Evolutionary conservation across 2,797 vertebrate species (phyloP).

Genomic region (Esox lucius): DNA sequence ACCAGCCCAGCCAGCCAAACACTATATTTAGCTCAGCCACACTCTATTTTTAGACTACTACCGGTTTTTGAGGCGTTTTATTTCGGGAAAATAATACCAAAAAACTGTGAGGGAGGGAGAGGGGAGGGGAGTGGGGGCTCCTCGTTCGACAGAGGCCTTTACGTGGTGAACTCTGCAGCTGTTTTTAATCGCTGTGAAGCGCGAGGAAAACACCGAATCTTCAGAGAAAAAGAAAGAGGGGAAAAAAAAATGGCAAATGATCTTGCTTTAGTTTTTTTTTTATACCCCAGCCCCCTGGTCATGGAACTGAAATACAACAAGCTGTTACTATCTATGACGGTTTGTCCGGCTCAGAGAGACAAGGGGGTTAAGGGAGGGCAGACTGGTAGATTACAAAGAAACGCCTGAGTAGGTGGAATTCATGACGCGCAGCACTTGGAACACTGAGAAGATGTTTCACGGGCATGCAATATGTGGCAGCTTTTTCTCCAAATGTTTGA

Average conservation of each 20-base stretch:
- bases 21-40: constrained; percentile 92
- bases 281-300: constrained; percentile 79
- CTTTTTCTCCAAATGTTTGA: constrained; percentile 15
- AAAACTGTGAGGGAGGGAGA: constrained; percentile 46
- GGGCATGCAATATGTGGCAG: constrained; percentile 53
- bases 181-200: constrained; percentile 79
- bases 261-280: constrained; percentile 79
- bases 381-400: constrained; percentile 69
- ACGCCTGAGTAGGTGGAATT: constrained; percentile 70
- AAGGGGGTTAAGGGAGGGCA: constrained; percentile 5
- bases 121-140: constrained; percentile 59
- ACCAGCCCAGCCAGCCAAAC: constrained; percentile 81
- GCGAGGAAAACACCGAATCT: constrained; percentile 14
- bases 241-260: constrained; percentile 45
- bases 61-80: constrained; percentile 90
- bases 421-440: constrained; percentile 63
- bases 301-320: constrained; percentile 81
- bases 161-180: constrained; percentile 80
- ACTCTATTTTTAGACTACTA: constrained; percentile 96
- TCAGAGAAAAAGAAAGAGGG: constrained; percentile 25
- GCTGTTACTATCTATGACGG: constrained; percentile 79
- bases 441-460: constrained; percentile 69
- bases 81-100: constrained; percentile 80
- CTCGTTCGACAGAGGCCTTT: constrained; percentile 69
- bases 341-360: constrained; percentile 4